Percentiles rank a stretch among this genome's conserved stretches.
These are phyloP conservation scores for Chalcis sispes DNA, from an alignment of 2,888 invertebrate species.

Conservation along the genomic window DNA sequence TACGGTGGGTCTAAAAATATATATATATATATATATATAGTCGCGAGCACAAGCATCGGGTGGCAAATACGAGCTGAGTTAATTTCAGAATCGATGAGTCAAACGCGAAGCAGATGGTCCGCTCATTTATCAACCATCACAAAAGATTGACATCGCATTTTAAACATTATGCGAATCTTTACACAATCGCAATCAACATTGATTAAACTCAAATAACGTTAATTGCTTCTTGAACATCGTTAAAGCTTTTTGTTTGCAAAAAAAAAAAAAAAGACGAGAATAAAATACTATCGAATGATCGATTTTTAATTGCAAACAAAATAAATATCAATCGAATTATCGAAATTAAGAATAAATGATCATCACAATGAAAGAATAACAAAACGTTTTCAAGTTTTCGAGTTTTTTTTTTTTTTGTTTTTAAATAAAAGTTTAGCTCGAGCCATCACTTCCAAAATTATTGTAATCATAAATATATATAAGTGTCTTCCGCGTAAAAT, in stretches of 20 bases:
- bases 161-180: constrained; percentile 35
- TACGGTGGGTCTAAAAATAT: neutral
- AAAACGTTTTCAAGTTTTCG: neutral
- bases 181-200: neutral
- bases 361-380: neutral
- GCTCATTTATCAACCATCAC: constrained; percentile 41
- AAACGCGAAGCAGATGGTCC: constrained; percentile 35
- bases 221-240: neutral
- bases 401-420: neutral
- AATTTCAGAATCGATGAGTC: constrained; percentile 42
- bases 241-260: neutral
- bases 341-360: too few species aligned
- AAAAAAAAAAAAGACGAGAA: neutral
- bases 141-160: constrained; percentile 32
- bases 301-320: too few species aligned
- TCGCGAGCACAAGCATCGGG: neutral
- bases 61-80: constrained; percentile 20
- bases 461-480: neutral
- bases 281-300: neutral
- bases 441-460: neutral
- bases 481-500: neutral
- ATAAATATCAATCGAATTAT: too few species aligned
- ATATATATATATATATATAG: too few species aligned
- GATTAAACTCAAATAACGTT: neutral
- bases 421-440: neutral